Conservation (phyloP, 2,113 vertebrate species). For the Bos indicus region DNA sequence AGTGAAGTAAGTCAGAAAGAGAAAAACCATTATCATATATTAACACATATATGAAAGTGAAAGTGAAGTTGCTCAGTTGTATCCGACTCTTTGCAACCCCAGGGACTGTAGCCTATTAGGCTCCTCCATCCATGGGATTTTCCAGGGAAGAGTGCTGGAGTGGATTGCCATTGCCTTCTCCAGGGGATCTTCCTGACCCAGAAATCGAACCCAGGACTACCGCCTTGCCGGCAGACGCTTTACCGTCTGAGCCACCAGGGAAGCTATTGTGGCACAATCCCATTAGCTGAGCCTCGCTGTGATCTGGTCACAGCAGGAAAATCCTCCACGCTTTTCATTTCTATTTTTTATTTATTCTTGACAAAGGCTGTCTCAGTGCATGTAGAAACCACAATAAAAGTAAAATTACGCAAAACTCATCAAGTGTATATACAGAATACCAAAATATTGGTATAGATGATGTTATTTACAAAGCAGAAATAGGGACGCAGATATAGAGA, state of each 20-base stretch:
- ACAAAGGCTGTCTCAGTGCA: slow-evolving; percentile 47
- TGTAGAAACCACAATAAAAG: slow-evolving; percentile 50
- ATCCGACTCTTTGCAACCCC: too few species aligned
- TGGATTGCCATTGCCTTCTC: too few species aligned
- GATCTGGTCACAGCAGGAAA: background rate
- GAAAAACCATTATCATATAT: background rate
- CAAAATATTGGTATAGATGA: background rate
- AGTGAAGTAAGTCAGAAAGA: background rate
- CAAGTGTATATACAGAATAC: background rate
- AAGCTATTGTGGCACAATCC: background rate
- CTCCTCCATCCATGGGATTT: too few species aligned
- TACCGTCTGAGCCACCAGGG: too few species aligned
- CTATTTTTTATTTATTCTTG: slow-evolving; percentile 6
- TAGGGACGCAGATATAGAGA: background rate
- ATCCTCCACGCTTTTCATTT: slow-evolving; percentile 18
- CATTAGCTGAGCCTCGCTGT: background rate
- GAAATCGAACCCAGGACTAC: too few species aligned
- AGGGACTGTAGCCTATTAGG: too few species aligned
- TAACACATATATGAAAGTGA: background rate
- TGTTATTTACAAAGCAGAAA: background rate
- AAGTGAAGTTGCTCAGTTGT: too few species aligned
- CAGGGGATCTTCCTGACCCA: too few species aligned
- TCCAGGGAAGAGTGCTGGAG: too few species aligned
- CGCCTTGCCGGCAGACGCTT: too few species aligned
- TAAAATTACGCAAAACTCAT: slow-evolving; percentile 22